phyloP scores from a whole-genome alignment of 1,140 invertebrate genomes.

The Apis mellifera region Amel_HAv3.1 CM009931.2:821001-821500 shows the following conservation, averaged over 20 bases:
- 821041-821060: constrained; percentile 65
- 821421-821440: constrained; percentile 15
- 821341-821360: constrained; percentile 4
- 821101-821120: constrained; percentile 33
- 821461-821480: no score
- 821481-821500: no score
- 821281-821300: constrained; percentile 65
- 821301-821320: constrained; percentile 68
- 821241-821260: constrained; percentile 20
- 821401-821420: constrained; percentile 33
- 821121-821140: constrained; percentile 70
- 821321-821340: constrained; percentile 58
- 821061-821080: constrained; percentile 61
- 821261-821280: neutral
- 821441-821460: neutral
- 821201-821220: constrained; percentile 74
- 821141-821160: constrained; percentile 74
- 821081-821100: constrained; percentile 31
- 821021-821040: neutral
- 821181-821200: constrained; percentile 75
- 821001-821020: constrained; percentile 22
- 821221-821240: constrained; percentile 70
- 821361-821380: constrained; percentile 54
- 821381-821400: constrained; percentile 23
- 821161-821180: constrained; percentile 78